phyloP scores from a whole-genome alignment of 1,140 invertebrate species.

The Brachionus manjavacas region DNA sequence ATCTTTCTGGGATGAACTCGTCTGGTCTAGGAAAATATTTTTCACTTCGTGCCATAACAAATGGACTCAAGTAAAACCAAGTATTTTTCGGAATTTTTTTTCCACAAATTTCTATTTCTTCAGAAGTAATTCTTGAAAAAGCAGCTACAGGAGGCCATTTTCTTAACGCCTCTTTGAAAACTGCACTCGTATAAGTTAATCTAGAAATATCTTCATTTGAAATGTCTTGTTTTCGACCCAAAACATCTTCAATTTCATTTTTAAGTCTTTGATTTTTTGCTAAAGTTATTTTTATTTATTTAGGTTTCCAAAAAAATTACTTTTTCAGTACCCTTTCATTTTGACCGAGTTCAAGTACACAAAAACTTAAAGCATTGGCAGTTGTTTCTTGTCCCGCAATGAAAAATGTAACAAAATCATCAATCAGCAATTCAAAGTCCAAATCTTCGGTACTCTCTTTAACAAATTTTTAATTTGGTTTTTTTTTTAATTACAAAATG shows the following conservation, averaged over 20 bases:
- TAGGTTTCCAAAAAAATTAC: background rate
- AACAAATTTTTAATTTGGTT: background rate
- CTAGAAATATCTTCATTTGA: background rate
- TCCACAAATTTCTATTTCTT: background rate
- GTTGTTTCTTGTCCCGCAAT: conserved; percentile 32
- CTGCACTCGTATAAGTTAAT: background rate
- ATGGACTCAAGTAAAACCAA: background rate
- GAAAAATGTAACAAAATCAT: conserved; percentile 34
- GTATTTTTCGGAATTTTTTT: conserved; percentile 3
- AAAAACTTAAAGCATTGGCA: conserved; percentile 17
- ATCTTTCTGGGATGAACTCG: conserved; percentile 13
- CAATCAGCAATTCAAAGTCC: conserved; percentile 4
- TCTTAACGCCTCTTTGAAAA: conserved; percentile 15
- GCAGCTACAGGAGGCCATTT: conserved; percentile 6
- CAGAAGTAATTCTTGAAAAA: background rate
- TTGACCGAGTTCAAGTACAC: conserved; percentile 8
- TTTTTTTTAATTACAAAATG: background rate
- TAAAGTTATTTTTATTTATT: too few species aligned
- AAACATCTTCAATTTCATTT: background rate
- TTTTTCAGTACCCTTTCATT: conserved; percentile 21
- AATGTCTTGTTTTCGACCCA: background rate
- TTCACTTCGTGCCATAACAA: background rate
- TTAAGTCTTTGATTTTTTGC: background rate
- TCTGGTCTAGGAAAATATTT: conserved; percentile 15
- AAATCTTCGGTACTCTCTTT: background rate